Conservation (phyloP, 30 jellyfish, hydroid and myxozoan species). For the Aurelia coerulea region DNA sequence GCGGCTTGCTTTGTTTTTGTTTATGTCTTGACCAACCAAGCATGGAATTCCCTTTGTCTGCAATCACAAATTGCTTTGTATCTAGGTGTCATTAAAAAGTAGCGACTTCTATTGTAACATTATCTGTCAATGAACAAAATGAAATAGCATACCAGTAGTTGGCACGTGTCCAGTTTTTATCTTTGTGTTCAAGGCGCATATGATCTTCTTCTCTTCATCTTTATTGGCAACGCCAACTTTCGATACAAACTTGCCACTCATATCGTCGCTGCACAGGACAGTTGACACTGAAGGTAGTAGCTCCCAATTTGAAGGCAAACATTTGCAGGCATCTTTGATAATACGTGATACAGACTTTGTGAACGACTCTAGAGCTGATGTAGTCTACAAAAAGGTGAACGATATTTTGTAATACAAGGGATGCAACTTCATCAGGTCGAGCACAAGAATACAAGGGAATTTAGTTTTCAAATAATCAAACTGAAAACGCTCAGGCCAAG, state of each 20-base stretch:
- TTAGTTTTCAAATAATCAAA: too few species aligned
- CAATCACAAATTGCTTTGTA: too few species aligned
- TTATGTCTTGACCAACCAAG: too few species aligned
- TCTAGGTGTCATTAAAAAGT: too few species aligned
- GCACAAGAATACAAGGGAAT: too few species aligned
- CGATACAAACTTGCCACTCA: conserved; percentile 75
- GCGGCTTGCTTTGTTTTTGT: too few species aligned
- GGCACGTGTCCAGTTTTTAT: conserved; percentile 58
- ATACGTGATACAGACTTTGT: conserved; percentile 21
- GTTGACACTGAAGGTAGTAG: conserved; percentile 29
- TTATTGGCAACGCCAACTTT: conserved; percentile 33
- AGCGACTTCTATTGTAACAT: too few species aligned
- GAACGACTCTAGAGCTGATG: conserved; percentile 12
- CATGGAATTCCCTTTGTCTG: too few species aligned
- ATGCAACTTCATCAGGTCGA: too few species aligned
- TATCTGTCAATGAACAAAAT: too few species aligned
- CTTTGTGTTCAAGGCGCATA: conserved; percentile 46
- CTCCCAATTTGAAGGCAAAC: conserved; percentile 26
- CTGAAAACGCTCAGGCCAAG: too few species aligned
- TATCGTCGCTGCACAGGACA: conserved; percentile 69
- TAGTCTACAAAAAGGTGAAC: conserved; percentile 4
- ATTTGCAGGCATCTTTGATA: conserved; percentile 65
- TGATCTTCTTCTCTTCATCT: conserved; percentile 24
- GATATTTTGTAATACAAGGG: too few species aligned
- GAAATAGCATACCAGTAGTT: conserved; percentile 53